Evolutionary conservation across 2,888 invertebrate species (phyloP).

Genomic region (Drosophila mimica): DNA sequence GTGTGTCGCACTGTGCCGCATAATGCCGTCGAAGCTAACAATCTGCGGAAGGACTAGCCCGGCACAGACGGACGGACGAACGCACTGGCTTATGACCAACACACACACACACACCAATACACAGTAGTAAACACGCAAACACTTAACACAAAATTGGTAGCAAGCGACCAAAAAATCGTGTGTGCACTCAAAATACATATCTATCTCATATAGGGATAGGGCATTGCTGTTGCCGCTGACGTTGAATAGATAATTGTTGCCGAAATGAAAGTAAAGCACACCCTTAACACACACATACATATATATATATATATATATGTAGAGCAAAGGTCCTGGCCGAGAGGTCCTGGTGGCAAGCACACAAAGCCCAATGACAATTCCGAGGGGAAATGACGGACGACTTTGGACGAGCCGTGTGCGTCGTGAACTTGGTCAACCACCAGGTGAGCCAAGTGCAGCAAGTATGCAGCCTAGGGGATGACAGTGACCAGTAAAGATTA

Average conservation of each 20-base stretch:
- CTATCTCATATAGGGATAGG: constrained; percentile 19
- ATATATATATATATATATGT: too few relatives aligned
- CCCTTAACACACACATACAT: constrained; percentile 19
- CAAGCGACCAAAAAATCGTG: constrained; percentile 73
- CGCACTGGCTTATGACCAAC: constrained; percentile 77
- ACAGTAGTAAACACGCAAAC: constrained; percentile 73
- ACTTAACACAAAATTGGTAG: constrained; percentile 77
- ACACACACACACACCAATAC: constrained; percentile 37
- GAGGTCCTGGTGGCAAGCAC: constrained; percentile 55
- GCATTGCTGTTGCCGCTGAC: constrained; percentile 60
- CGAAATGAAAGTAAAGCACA: constrained; percentile 74
- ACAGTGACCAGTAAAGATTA: constrained; percentile 74
- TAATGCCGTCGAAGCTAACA: constrained; percentile 73
- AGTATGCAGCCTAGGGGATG: constrained; percentile 71
- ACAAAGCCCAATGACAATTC: constrained; percentile 62
- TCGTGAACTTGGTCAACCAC: constrained; percentile 67
- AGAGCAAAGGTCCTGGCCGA: constrained; percentile 13
- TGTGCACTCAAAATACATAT: constrained; percentile 42
- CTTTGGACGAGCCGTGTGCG: constrained; percentile 37
- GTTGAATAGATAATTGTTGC: constrained; percentile 82
- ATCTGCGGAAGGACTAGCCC: constrained; percentile 76
- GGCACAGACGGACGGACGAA: constrained; percentile 48
- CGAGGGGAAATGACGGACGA: constrained; percentile 77
- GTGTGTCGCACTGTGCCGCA: constrained; percentile 65
- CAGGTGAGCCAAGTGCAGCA: constrained; percentile 48